A percentile compares a stretch with the other conserved stretches of the same genome.
Conservation (phyloP, 2,797 vertebrate species). For the Phrynocephalus vlangalii region DNA sequence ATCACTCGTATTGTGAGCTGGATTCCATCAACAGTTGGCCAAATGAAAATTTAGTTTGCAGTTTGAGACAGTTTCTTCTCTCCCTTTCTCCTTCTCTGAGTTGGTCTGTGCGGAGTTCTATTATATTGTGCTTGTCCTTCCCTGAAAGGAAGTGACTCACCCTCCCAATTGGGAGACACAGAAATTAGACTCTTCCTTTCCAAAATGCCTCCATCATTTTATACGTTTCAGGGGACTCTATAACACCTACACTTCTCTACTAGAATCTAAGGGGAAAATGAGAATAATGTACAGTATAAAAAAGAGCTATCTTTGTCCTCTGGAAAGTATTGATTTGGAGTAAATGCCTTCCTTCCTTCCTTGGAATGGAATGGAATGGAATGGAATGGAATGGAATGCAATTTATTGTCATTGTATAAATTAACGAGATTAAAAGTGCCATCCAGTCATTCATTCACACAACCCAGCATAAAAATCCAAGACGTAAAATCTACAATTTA, state of each 20-base stretch:
- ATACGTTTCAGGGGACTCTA: background rate
- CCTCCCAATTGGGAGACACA: constrained; percentile 5
- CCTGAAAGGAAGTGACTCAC: constrained; percentile 35
- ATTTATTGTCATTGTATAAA: too few relatives aligned
- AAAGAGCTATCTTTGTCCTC: background rate
- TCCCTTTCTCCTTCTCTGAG: background rate
- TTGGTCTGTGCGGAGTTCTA: background rate
- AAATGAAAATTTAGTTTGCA: background rate
- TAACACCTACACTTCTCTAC: constrained; percentile 23
- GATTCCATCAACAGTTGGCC: background rate
- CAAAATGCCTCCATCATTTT: constrained; percentile 31
- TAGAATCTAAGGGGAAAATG: background rate
- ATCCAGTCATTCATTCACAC: too few relatives aligned
- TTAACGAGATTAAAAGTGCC: too few relatives aligned
- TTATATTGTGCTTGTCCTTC: background rate
- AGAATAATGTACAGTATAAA: constrained; percentile 1
- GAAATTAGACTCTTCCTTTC: constrained; percentile 41
- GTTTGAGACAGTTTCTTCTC: background rate
- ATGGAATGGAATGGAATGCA: too few relatives aligned
- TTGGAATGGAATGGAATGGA: too few relatives aligned
- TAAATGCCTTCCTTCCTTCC: too few relatives aligned
- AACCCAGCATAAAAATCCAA: too few relatives aligned
- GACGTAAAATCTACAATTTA: too few relatives aligned
- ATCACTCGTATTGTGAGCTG: background rate
- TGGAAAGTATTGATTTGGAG: constrained; percentile 1